Evolutionary conservation across 2,113 vertebrate genomes (phyloP), one percentile per base, ranked within the genome.

Genomic region (Pluvianellus socialis): DNA sequence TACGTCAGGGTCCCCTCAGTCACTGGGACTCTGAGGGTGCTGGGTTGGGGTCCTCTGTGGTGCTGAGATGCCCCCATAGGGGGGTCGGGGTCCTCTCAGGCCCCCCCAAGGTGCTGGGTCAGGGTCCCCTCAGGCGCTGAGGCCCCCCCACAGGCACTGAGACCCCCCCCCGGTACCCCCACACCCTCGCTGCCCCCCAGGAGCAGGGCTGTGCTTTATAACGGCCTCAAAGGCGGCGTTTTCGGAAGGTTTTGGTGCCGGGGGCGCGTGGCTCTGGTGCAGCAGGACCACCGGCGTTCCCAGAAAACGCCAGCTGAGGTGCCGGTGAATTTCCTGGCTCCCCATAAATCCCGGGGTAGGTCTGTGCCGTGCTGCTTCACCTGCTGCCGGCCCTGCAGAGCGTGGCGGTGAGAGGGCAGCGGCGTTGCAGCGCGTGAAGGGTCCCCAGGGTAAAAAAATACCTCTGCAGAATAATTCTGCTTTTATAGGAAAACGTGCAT

Each of bases 401-500:
- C 0, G 0, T 1, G 9, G 38, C 38, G 49, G 9, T 44, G 2
- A n/a, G 50, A 70, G 61, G 28, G 32, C 50, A 42, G 50, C 0
- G 0, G 11, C 9, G 19, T 27, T 33, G 33, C 12, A 17, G 32
- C 4, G 30, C 40, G 19, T 40, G 49, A 19, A 56, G n/a, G 38
- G 12, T 15, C 16, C 14, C 7, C 2, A 2, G 24, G 33, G 23
- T 72, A 10, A 40, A 68, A 77, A 28, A 38, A 38, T n/a, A 38
- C 38, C 5, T 10, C 6, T 0, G 1, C 15, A 7, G 22, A 30
- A 4, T 5, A 9, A 32, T n/a, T 30, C 6, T 33, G 4, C 23
- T 70, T 63, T 44, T 28, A 3, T 27, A 38, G 70, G 76, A n/a
- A 6, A 79, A 23, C 1, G 38, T 38, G 38, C 9, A 38, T 38